These are phyloP conservation scores for Tauraco hartlaubi DNA, from an alignment of 2,797 vertebrate species.

Conservation along the genomic window DNA sequence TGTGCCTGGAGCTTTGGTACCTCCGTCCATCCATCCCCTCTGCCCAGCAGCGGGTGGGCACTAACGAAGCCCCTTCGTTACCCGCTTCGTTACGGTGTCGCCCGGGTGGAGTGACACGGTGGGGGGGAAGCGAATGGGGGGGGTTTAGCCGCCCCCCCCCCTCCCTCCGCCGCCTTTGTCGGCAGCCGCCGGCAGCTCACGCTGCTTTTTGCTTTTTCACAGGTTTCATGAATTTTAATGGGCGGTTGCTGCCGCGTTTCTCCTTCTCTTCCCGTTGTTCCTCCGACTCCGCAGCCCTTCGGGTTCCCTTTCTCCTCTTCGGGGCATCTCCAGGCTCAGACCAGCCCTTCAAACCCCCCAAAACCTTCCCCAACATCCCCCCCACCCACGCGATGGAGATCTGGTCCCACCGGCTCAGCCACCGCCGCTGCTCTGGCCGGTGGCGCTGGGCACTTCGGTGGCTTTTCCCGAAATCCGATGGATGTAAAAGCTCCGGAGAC, in stretches of 20 bases:
- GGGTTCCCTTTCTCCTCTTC: background rate
- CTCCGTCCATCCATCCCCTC: background rate
- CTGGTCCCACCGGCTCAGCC: background rate
- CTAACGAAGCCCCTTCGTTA: background rate
- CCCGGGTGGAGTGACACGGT: background rate
- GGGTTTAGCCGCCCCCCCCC: no score
- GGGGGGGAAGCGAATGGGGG: no score
- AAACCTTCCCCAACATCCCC: background rate
- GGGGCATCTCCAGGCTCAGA: background rate
- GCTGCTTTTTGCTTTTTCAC: constrained; percentile 36
- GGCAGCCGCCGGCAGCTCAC: background rate
- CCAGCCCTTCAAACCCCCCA: background rate
- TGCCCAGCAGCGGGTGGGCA: rapidly evolving
- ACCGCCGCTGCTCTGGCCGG: rapidly evolving
- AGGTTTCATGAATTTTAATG: constrained; percentile 70
- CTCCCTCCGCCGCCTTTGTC: background rate
- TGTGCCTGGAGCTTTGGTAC: background rate
- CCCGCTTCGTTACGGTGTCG: background rate
- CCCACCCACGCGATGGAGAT: rapidly evolving
- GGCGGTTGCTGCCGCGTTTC: constrained; percentile 20
- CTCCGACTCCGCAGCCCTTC: background rate
- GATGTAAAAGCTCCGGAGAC: background rate
- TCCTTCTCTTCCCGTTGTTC: background rate
- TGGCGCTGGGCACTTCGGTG: background rate
- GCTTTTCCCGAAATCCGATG: background rate